Percentiles rank a stretch among this genome's conserved stretches.
Conservation (phyloP, 92 coral and sea anemone species). For the Metridium senile region DNA sequence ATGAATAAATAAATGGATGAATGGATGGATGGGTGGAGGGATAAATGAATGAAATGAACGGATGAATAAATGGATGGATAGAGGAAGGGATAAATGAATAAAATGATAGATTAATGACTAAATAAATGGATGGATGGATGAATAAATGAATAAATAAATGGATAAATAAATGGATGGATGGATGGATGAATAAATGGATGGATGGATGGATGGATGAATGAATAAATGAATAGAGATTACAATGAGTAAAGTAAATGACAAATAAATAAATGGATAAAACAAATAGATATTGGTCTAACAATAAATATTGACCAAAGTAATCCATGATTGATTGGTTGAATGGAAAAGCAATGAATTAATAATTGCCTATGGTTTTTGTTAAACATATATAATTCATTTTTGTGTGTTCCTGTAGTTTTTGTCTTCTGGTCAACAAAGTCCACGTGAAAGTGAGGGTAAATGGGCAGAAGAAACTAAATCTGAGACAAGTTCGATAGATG, state of each 20-base stretch:
- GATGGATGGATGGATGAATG: neutral
- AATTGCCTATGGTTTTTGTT: too few relatives aligned
- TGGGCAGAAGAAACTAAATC: slow-evolving; percentile 79
- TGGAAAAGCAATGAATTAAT: too few relatives aligned
- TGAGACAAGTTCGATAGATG: slow-evolving; percentile 74
- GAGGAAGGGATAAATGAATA: neutral
- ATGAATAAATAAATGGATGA: neutral
- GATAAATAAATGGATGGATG: neutral
- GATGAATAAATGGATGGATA: neutral
- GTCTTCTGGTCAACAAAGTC: slow-evolving; percentile 54
- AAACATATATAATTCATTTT: too few relatives aligned
- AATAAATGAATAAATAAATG: neutral
- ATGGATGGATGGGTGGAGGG: neutral
- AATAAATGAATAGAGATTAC: neutral
- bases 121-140: neutral
- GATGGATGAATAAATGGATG: neutral
- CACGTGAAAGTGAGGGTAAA: slow-evolving; percentile 58
- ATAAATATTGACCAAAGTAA: too few relatives aligned
- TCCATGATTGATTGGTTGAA: too few relatives aligned
- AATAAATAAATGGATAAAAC: too few relatives aligned
- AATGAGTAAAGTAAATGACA: too few relatives aligned
- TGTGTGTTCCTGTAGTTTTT: too few relatives aligned
- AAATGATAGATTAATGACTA: neutral
- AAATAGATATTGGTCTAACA: too few relatives aligned
- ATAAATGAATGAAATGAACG: neutral